Evolutionary conservation across 2,797 vertebrate species (phyloP).

Genomic region (Sarcoramphus papa): DNA sequence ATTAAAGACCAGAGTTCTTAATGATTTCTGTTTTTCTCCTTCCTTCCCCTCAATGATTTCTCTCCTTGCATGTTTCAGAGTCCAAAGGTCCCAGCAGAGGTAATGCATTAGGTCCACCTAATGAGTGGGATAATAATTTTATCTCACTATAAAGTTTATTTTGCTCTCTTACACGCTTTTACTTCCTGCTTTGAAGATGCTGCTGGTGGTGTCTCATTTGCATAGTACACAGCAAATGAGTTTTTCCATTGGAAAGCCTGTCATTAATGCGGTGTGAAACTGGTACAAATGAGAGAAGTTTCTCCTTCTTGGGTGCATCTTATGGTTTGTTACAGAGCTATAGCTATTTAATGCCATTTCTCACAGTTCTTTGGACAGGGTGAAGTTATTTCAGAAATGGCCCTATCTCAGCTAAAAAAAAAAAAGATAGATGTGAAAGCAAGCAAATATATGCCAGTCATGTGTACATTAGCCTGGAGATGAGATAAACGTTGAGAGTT

Average conservation of each 20-base stretch:
- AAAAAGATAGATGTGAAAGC: not conserved
- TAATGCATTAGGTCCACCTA: conserved; percentile 70
- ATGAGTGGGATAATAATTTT: conserved; percentile 65
- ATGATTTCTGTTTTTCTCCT: conserved; percentile 38
- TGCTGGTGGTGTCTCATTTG: conserved; percentile 5
- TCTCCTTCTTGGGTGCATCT: not conserved
- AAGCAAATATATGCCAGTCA: not conserved
- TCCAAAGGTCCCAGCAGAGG: conserved; percentile 65
- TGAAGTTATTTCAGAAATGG: not conserved
- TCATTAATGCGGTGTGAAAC: not conserved
- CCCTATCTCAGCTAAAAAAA: not conserved
- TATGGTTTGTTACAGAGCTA: not conserved
- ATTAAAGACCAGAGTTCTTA: conserved; percentile 6
- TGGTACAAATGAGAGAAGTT: not conserved
- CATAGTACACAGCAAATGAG: not conserved
- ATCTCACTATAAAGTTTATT: conserved; percentile 57
- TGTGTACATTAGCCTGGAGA: not conserved
- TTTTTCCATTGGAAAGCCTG: conserved; percentile 7
- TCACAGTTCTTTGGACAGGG: not conserved
- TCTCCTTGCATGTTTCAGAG: conserved; percentile 56
- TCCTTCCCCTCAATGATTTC: conserved; percentile 9
- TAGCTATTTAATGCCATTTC: not conserved
- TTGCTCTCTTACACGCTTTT: conserved; percentile 15
- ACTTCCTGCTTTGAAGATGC: conserved; percentile 51
- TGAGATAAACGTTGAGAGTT: not conserved